Evolutionary conservation across 2,888 invertebrate species (phyloP), one percentile per base, ranked within the genome.

Genomic region (Calephelis perditalis): DNA sequence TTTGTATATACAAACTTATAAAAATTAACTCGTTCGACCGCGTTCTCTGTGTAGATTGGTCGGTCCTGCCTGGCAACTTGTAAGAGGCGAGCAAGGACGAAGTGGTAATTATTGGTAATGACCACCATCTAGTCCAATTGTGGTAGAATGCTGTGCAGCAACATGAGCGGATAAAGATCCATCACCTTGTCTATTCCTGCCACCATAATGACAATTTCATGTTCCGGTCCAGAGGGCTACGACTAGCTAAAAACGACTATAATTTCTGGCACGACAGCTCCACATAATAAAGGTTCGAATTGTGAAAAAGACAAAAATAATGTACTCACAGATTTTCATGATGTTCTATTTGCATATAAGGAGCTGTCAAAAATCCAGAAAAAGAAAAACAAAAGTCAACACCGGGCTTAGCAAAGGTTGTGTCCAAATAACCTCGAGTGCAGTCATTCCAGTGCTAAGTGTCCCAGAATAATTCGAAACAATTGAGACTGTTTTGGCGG

Each of bases 291-390:
- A 26, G 56, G 58, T 43, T 46, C 56, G 1, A 58, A 62, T 58
- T 61, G 61, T 12, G 7, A 61, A 61, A 36, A 47, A 44, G 62
- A 62, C 37, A n/a, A n/a, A n/a, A 57, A 54, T 49, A 44, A 37
- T 26, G 12, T 61, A 10, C 44, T 61, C n/a, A 40, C 35, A 3
- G 49, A 57, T 52, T 57, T 56, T 56, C 26, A 56, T 8, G 43
- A 44, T 26, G 26, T 43, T 8, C 43, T 56, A 0, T 56, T 26
- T 8, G 15, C 44, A 56, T 12, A 43, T 43, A 15, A 43, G 12
- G 56, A 56, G 45, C n/a, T n/a, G 6, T 4, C n/a, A n/a, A n/a
- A 45, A 11, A 45, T 2, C 7, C 45, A 6, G 45, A 45, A 45
- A 45, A 5, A 7, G n/a, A 45, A 15, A 15, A 15, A 15, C 15